Base-by-base conservation (phyloP, 2,113 vertebrate genomes). In the Oceanites oceanicus region DNA sequence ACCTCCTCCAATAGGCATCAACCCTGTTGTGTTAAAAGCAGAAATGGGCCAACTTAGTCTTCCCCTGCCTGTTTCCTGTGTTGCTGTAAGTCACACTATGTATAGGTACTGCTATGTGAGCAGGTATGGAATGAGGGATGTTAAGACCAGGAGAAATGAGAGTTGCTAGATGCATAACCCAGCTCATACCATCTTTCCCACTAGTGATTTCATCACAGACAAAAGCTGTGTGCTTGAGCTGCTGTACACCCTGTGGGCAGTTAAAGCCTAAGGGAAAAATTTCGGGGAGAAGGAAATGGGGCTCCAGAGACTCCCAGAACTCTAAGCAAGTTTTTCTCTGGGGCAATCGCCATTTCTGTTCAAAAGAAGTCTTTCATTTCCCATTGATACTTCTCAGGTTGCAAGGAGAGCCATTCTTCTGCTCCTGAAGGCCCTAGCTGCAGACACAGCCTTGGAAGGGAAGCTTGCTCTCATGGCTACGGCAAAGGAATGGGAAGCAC, bases 361-460 rank as follows among this genome's bases (percentile, higher is more conserved):
- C 27, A 75, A 87, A 92, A 71, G 13, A 44, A 92, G 38, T 23
- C 72, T 59, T 80, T 80, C 14, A 5, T 90, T 86, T 96, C 94
- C 82, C 55, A 63, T 56, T 86, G 78, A 65, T 71, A 13, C 16
- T 81, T 91, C 47, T 88, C 72, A 72, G 72, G 52, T 88, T 95
- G 86, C 79, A 71, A 81, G 88, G 65, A 88, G 90, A 84, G 45
- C 68, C 59, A 27, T 74, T 80, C 72, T 88, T 29, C 50, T 92
- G 85, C 59, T 96, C 47, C 96, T 96, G 90, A 87, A 95, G 94
- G 92, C 90, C 85, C 32, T 50, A 88, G 88, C 86, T 95, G 79
- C 94, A 96, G 96, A 94, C 90, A 92, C 82, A 90, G 96, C 95
- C 90, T 71, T 95, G 96, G 96, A 96, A 96, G 82, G 91, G 86